Base-by-base conservation (phyloP, 2,113 vertebrate species). In the Antechinus flavipes region DNA sequence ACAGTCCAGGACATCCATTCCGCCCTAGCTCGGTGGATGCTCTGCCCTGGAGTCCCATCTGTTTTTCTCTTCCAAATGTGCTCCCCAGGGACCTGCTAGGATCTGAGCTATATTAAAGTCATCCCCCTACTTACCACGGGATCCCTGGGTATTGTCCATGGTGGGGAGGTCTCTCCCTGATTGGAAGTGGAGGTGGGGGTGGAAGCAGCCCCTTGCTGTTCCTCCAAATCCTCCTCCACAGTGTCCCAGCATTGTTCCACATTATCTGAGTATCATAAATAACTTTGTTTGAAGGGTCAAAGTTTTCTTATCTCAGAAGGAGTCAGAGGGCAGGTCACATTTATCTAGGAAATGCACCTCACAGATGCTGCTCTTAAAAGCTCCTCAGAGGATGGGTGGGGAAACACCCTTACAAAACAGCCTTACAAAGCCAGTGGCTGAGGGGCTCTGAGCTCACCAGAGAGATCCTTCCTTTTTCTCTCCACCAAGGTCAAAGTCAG, bases 311-410 rank as follows among this genome's bases (percentile, higher is more conserved):
- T 98, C 98, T 98, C 95, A 96, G 97, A 96, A 95, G 96, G 92
- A 98, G 98, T 97, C 97, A 98, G 96, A 98, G 98, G 98, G 96
- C 97, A 98, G 94, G 96, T 98, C 95, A 90, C 97, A 98, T 98
- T 97, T 98, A 96, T 98, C 97, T 98, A 98, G 98, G 98, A 98
- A 98, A 98, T 97, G 97, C 95, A 97, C 98, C 97, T 97, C 98
- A 96, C 98, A 98, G 98, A 98, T 98, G 98, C 97, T 97, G 84
- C 96, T 94, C 94, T 97, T 97, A 98, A 98, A 97, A 97, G 96
- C 94, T 97, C 97, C 97, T 96, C 89, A 96, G 97, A 96, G 98
- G 53, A 96, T 92, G 97, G 98, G 98, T 97, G 98, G 97, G 96
- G 98, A 97, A 97, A 98, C 97, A 95, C 95, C 98, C 92, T 97